These are phyloP conservation scores for Phrynosoma blainvillii DNA, from an alignment of 2,113 vertebrate species.

Conservation along the genomic window DNA sequence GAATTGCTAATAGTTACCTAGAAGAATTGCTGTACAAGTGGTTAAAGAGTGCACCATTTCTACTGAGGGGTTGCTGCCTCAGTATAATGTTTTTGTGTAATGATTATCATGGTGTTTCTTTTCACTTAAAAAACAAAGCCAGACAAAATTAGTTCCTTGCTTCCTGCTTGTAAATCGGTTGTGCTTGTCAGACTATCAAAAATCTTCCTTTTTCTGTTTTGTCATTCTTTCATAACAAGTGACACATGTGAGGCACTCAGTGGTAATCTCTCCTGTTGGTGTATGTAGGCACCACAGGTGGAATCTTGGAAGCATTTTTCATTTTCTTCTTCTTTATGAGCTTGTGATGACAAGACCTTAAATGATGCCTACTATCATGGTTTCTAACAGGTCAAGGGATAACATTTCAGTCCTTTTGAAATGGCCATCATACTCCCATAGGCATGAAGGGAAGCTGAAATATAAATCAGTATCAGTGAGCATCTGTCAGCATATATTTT, in stretches of 20 bases:
- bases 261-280: slow-evolving; percentile 43
- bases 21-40: not conserved
- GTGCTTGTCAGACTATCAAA: slow-evolving; percentile 10
- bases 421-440: slow-evolving; percentile 10
- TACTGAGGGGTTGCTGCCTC: not conserved
- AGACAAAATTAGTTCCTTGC: not conserved
- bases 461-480: slow-evolving; percentile 23
- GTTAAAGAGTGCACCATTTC: not conserved
- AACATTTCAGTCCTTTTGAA: slow-evolving; percentile 37
- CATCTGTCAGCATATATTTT: slow-evolving; percentile 47
- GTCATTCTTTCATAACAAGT: slow-evolving; percentile 30
- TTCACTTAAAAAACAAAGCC: not conserved
- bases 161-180: slow-evolving; percentile 19
- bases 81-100: not conserved
- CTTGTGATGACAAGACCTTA: slow-evolving; percentile 32
- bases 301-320: not conserved
- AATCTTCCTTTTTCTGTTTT: slow-evolving; percentile 27
- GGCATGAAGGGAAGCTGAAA: not conserved
- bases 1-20: not conserved
- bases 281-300: slow-evolving; percentile 37
- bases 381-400: slow-evolving; percentile 8
- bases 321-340: slow-evolving; percentile 15
- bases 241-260: slow-evolving; percentile 19
- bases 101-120: slow-evolving; percentile 29
- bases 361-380: slow-evolving; percentile 44